Conservation (phyloP, 2,888 invertebrate genomes). For the Tipula lateralis region DNA sequence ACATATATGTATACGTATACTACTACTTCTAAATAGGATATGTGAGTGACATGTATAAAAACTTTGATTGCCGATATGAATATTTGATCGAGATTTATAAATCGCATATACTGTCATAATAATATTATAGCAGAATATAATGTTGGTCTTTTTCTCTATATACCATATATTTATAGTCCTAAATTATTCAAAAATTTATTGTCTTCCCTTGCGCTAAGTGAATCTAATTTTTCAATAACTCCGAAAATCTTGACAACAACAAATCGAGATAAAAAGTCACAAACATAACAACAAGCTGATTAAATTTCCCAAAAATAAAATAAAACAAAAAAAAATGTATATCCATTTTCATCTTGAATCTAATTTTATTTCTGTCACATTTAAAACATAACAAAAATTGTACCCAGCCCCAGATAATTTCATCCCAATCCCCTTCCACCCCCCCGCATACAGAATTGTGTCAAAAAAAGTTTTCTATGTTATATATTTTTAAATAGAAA, state of each 20-base stretch:
- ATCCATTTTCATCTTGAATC: conserved; percentile 19
- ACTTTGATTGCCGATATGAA: not conserved
- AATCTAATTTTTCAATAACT: conserved; percentile 19
- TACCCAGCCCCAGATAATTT: not conserved
- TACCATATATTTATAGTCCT: not conserved
- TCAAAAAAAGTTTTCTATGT: not conserved
- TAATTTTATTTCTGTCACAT: conserved; percentile 12
- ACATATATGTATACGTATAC: no score
- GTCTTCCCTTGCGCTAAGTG: not conserved
- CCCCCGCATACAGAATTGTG: not conserved
- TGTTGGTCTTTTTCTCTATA: not conserved
- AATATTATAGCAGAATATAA: no score
- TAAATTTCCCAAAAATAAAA: not conserved
- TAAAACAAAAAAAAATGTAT: not conserved
- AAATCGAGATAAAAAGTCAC: not conserved
- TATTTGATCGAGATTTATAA: not conserved
- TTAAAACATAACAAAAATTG: not conserved
- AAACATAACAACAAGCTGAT: conserved; percentile 1
- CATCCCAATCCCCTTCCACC: not conserved
- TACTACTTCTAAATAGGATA: no score
- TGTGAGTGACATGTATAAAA: not conserved
- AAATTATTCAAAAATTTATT: not conserved
- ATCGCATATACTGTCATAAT: not conserved
- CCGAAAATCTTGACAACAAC: not conserved
- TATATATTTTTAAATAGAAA: not conserved